phyloP scores from a whole-genome alignment of 2,113 vertebrate genomes.

The Dendrocopos noguchii region DNA sequence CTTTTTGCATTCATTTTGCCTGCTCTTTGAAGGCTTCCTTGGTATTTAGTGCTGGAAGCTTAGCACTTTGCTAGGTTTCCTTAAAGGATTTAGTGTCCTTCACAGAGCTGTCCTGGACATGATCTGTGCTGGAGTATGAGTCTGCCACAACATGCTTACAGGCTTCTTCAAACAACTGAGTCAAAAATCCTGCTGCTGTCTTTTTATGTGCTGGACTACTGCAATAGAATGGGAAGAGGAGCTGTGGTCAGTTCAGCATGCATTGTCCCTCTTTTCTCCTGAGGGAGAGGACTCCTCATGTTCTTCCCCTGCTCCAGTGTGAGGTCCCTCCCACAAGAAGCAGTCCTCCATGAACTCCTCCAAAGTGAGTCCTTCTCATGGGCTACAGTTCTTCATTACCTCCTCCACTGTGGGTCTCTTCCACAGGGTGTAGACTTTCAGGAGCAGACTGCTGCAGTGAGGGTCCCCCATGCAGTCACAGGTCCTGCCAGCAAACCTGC shows the following conservation, averaged over 20 bases:
- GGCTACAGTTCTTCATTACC: no score
- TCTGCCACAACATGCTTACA: rapidly evolving
- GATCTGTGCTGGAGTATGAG: background rate
- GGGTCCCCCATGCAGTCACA: no score
- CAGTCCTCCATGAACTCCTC: background rate
- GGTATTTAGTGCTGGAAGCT: background rate
- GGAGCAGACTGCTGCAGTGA: no score
- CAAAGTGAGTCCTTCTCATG: background rate
- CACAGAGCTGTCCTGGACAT: rapidly evolving
- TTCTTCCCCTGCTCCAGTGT: background rate
- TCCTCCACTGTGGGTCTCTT: no score
- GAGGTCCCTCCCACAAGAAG: background rate
- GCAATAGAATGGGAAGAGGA: no score
- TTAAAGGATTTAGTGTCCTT: background rate
- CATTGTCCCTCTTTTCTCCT: no score
- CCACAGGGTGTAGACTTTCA: no score
- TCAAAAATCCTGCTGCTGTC: background rate
- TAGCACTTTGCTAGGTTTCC: background rate
- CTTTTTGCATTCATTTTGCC: background rate
- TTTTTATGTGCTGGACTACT: background rate
- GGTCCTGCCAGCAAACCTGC: no score
- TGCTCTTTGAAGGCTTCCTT: background rate
- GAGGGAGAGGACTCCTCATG: background rate
- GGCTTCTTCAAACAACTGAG: background rate
- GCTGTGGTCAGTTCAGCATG: no score